Base-by-base conservation (phyloP, 2,113 vertebrate species). In the Chlamydotis undulata region DNA sequence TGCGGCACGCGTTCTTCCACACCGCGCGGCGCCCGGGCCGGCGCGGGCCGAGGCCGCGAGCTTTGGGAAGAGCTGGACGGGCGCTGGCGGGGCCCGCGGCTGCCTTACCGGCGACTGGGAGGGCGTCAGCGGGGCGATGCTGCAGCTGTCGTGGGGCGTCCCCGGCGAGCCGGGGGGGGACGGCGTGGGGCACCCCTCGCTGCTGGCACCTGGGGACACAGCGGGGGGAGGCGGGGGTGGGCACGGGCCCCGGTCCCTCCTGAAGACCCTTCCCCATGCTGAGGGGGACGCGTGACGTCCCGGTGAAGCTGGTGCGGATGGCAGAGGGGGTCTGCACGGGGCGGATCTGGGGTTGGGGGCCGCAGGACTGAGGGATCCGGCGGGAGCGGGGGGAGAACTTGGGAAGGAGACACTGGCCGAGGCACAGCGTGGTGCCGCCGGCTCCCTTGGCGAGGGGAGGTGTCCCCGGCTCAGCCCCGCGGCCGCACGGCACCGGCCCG, bases 71-170 rank as follows among this genome's bases (percentile, higher is more conserved):
- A 47, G 8, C 31, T 49, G 9, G 65, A 31, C 39, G 47, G 9
- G 4, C 6, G 23, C 23, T 19, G 35, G 9, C 22, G 31, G n/a
- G 37, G 18, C 50, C 57, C 68, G 5, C 5, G 4, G 9, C 0
- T 1, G 19, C 43, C 98, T 98, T 98, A 99, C 99, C 92, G 99
- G 99, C 1, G 99, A 99, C 84, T 98, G 98, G 4, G 99, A 99
- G 3, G 99, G 99, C 0, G 99, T 99, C 96, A 99, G 97, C 0
- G 99, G 99, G 10, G 99, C 98, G 37, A 99, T 99, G 97, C 97
- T 98, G 93, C 99, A 99, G 96, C 99, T 99, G 33, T 98, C 99
- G 16, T 97, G 94, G 50, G 94, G 96, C 0, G 87, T 97, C 47
- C 97, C 98, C 0, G 98, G 98, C 45, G 98, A 98, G 73, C 98